Base-by-base conservation (phyloP, 1,140 invertebrate genomes). In the Ceratina japonica region DNA sequence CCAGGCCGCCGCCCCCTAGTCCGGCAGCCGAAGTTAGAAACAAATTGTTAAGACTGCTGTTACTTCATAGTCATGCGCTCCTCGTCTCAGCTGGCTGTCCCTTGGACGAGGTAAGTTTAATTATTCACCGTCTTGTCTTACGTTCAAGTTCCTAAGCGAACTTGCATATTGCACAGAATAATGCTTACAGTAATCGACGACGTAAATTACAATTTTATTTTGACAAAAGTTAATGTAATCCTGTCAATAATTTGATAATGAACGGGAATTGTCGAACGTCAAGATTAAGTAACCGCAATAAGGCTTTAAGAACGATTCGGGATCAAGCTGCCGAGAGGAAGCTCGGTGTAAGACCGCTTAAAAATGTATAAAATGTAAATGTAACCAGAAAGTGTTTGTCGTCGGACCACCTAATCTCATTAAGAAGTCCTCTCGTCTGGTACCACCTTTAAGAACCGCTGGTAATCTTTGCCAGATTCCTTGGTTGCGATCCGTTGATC, bases 51-150 rank as follows among this genome's bases (percentile, higher is more conserved):
- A 95, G 97, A 91, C 94, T 98, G 31, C 93, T 99, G 0, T 93
- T 99, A 70, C 93, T 97, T 62, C 97, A 98, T 90, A 98, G 97
- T 68, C 97, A 98, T 83, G 95, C 95, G 8, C 93, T 98, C 59
- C 94, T 99, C 44, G 93, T 97, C 71, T 97, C 96, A 63, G 96
- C 97, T 66, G 98, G 98, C 79, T 98, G 97, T 91, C 97, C 98
- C 4, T 93, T 98, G 64, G 97, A 98, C 92, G 97, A 98, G 95
- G 97, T 98, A 93, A 24, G 76, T 44, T 37, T 31, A 1, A 18
- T 10, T 24, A 64, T 20, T 31, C 37, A 10, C 22, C 16, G 10
- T 13, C 31, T 12, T 37, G 12, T 16, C n/a, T 56, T 56, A 18
- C 13, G 15, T 13, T 56, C n/a, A 18, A 1, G 15, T 13, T 56